These are phyloP conservation scores for Pomacea maculata DNA, from an alignment of 1,140 invertebrate species.

Conservation along the genomic window DNA sequence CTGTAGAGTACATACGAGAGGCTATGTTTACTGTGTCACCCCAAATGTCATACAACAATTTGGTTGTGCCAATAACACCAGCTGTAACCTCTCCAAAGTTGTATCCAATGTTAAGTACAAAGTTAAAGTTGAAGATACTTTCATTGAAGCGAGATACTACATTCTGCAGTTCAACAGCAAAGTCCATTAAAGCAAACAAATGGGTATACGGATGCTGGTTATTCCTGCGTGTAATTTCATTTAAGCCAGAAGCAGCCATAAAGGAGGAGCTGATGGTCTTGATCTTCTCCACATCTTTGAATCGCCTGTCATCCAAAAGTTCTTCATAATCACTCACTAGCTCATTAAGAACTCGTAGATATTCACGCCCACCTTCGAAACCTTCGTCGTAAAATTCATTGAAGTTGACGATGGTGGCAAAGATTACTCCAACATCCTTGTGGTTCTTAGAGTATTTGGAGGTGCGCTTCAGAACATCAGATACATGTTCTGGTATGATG, in stretches of 20 bases:
- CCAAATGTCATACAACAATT: slow-evolving; percentile 98
- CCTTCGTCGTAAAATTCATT: slow-evolving; percentile 96
- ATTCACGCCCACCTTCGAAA: slow-evolving; percentile 85
- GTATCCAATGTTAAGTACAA: slow-evolving; percentile 80
- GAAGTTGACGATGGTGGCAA: slow-evolving; percentile 95
- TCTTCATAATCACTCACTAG: slow-evolving; percentile 95
- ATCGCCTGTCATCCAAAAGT: slow-evolving; percentile 82
- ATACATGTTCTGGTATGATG: slow-evolving; percentile 94
- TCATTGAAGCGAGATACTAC: slow-evolving; percentile 86
- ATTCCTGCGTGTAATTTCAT: slow-evolving; percentile 73
- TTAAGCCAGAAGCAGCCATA: slow-evolving; percentile 96
- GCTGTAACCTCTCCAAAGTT: slow-evolving; percentile 89
- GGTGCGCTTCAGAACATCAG: slow-evolving; percentile 89
- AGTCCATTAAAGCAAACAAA: slow-evolving; percentile 88
- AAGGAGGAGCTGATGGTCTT: slow-evolving; percentile 98
- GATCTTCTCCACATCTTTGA: slow-evolving; percentile 93
- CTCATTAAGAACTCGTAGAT: slow-evolving; percentile 92
- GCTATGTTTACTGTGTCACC: slow-evolving; percentile 98
- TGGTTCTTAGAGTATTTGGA: slow-evolving; percentile 97
- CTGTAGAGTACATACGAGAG: slow-evolving; percentile 89
- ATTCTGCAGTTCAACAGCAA: slow-evolving; percentile 85
- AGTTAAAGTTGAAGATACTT: slow-evolving; percentile 86
- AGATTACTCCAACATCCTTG: slow-evolving; percentile 90
- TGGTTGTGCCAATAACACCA: slow-evolving; percentile 95
- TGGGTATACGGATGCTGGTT: slow-evolving; percentile 79